These are phyloP conservation scores for Glyphotaelius pellucidus DNA, from an alignment of 2,888 invertebrate genomes.

Conservation along the genomic window DNA sequence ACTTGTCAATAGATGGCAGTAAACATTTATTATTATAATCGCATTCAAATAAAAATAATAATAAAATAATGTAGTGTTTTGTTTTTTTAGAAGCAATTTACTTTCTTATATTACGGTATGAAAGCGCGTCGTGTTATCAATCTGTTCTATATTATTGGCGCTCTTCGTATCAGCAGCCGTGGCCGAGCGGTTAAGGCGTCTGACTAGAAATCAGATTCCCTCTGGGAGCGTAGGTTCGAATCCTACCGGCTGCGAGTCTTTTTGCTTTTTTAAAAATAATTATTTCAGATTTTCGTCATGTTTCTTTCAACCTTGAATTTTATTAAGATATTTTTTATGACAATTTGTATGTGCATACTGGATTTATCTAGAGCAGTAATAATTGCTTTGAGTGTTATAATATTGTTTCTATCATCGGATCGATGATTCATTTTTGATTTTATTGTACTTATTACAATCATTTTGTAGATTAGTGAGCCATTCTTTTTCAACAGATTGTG, in stretches of 20 bases:
- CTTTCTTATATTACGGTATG: background rate
- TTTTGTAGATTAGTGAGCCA: too few species aligned
- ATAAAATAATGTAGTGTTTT: background rate
- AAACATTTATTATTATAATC: background rate
- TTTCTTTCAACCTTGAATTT: background rate
- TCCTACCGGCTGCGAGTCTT: slow-evolving; percentile 87
- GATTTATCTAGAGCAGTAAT: background rate
- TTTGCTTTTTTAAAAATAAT: slow-evolving; percentile 3
- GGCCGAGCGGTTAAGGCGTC: slow-evolving; percentile 94
- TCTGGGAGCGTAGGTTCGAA: slow-evolving; percentile 95
- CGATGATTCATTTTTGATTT: too few species aligned
- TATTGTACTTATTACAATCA: too few species aligned
- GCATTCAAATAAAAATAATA: background rate
- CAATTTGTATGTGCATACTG: background rate
- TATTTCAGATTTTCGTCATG: background rate
- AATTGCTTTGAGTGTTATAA: too few species aligned
- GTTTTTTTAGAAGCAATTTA: background rate
- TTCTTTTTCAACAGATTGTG: too few species aligned
- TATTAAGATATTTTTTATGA: background rate
- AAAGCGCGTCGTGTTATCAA: background rate
- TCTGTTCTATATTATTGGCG: background rate
- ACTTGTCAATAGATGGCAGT: background rate
- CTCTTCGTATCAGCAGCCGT: slow-evolving; percentile 79
- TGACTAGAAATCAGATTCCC: slow-evolving; percentile 94
- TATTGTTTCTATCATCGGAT: too few species aligned